Evolutionary conservation across 1,140 invertebrate species (phyloP), one percentile per base, ranked within the genome.

Genomic region (Macrocentrus cingulum): DNA sequence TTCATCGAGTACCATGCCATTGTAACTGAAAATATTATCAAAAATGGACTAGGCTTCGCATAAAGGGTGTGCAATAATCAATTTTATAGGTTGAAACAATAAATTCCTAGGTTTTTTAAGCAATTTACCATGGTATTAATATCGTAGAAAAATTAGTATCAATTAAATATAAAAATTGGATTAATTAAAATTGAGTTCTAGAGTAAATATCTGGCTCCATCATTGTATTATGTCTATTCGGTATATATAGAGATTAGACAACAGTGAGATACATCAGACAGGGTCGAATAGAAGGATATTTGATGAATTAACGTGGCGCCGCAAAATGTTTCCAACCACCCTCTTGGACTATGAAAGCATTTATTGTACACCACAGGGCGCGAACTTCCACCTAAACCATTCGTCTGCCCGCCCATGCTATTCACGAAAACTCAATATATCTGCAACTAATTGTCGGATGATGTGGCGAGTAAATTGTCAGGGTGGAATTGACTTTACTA

Each of bases 261-360:
- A 44, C 11, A 18, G 22, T 11, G 42, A 44, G 19, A 18, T 15
- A 44, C 16, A 44, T 16, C n/a, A 15, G n/a, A 16, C 18, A 34
- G 13, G 13, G 36, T 4, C 8, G 36, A n/a, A 5, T 4, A 13
- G 7, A 15, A 13, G 36, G 13, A 36, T 51, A 32, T 50, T 32
- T 51, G 49, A 51, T 36, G 32, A 51, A 51, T 51, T 51, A 51
- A 51, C 49, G 49, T 37, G 7, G 49, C 25, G 49, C 49, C 49
- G 18, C 49, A 51, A 51, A 51, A 29, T 51, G 49, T 51, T 51
- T 51, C 25, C 49, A n/a, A 51, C 34, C 49, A 29, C 32, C 49
- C 2, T 29, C 4, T 9, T 29, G 4, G 9, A 44, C 19, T 22
- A 29, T 16, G 16, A 29, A 20, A 16, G 49, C 32, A 51, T 51